A percentile compares a stretch with the other conserved stretches of the same genome.
These are phyloP conservation scores for Callipepla squamata DNA, from an alignment of 2,113 vertebrate species.

Conservation along the genomic window DNA sequence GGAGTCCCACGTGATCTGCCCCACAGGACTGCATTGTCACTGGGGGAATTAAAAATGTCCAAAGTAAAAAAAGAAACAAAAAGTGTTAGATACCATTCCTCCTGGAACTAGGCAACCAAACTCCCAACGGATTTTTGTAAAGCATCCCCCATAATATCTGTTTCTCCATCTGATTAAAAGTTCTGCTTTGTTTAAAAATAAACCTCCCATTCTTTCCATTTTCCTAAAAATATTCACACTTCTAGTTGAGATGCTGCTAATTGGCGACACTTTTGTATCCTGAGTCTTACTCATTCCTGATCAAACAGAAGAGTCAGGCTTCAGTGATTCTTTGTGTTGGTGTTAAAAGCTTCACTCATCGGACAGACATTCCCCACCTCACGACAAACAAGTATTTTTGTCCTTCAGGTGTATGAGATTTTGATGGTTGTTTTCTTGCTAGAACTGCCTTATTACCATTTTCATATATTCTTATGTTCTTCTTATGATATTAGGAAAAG, in stretches of 20 bases:
- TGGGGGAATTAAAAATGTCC: background rate
- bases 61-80: background rate
- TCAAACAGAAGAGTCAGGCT: conserved; percentile 38
- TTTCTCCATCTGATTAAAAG: background rate
- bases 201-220: background rate
- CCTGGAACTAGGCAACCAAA: background rate
- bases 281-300: conserved; percentile 24
- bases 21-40: background rate
- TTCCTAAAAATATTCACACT: conserved; percentile 46
- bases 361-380: background rate
- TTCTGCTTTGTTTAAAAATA: conserved; percentile 30
- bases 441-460: background rate
- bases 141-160: background rate
- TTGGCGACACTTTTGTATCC: conserved; percentile 56
- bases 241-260: conserved; percentile 40
- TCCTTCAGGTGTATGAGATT: background rate
- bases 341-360: background rate
- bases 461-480: background rate
- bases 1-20: background rate
- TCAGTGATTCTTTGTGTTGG: conserved; percentile 5
- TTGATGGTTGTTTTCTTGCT: conserved; percentile 21
- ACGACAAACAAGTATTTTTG: background rate
- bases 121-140: conserved; percentile 8
- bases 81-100: background rate
- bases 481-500: background rate